A percentile compares a stretch with the other conserved stretches of the same genome.
phyloP scores from a whole-genome alignment of 23 tunicate genomes.

The Styela clava region DNA sequence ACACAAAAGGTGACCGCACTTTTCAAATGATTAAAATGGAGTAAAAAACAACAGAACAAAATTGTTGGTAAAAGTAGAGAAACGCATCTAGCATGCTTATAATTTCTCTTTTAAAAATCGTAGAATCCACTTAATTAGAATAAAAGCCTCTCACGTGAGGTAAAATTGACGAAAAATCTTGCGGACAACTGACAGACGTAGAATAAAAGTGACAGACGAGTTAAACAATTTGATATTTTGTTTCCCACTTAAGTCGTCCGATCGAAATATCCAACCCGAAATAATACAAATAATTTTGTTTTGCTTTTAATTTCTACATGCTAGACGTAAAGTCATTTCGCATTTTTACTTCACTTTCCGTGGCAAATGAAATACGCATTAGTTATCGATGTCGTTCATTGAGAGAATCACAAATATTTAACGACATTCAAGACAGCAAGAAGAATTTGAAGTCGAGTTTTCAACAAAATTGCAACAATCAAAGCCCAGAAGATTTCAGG shows the following conservation, averaged over 20 bases:
- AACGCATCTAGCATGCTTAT: background rate
- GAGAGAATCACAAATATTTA: too few species aligned
- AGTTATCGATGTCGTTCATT: background rate
- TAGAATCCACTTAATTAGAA: background rate
- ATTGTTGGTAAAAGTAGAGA: background rate
- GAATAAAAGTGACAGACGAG: slow-evolving; percentile 8
- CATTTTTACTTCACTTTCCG: background rate
- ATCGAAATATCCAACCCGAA: background rate
- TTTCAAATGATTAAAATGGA: background rate
- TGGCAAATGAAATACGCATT: background rate
- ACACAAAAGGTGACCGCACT: background rate
- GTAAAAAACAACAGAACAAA: background rate
- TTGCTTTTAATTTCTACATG: background rate
- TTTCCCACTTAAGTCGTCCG: background rate
- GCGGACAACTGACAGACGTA: slow-evolving; percentile 4
- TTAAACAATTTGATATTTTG: background rate
- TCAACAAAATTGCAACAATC: too few species aligned
- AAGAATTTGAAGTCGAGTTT: too few species aligned
- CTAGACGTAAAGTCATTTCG: background rate
- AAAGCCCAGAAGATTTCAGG: too few species aligned
- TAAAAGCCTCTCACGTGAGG: background rate
- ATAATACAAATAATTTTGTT: background rate
- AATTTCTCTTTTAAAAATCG: background rate
- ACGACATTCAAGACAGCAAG: too few species aligned
- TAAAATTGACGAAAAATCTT: background rate